Conservation (phyloP, 2,888 invertebrate genomes). For the Hipparchia sbordonii region DNA sequence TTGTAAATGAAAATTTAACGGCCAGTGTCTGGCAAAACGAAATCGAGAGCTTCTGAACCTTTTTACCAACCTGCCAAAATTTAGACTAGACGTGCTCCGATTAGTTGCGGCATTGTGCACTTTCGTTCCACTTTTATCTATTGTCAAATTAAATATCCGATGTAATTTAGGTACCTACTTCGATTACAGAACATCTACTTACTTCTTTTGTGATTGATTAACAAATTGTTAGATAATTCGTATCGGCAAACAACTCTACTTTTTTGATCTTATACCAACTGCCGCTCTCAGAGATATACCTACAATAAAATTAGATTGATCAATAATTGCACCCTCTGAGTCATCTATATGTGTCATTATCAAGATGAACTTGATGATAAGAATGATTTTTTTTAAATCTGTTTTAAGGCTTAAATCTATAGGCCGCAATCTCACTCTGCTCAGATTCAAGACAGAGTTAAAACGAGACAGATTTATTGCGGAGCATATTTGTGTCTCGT, state of each 20-base stretch:
- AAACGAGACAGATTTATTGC: no score
- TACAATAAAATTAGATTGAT: no score
- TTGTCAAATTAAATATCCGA: constrained; percentile 22
- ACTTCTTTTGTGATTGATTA: background rate
- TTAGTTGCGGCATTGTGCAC: constrained; percentile 36
- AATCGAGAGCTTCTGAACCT: constrained; percentile 16
- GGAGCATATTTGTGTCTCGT: no score
- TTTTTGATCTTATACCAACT: background rate
- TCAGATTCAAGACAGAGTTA: no score
- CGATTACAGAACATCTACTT: background rate
- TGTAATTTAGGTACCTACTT: constrained; percentile 13
- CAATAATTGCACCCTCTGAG: no score
- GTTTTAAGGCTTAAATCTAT: no score
- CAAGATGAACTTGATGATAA: no score
- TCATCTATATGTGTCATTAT: no score
- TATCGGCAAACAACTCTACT: background rate
- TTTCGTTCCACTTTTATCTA: constrained; percentile 23
- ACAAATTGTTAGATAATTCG: constrained; percentile 1
- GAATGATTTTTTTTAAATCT: no score
- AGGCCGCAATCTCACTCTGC: no score
- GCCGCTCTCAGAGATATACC: no score
- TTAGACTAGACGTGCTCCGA: constrained; percentile 31
- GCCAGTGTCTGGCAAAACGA: background rate
- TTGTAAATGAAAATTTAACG: background rate
- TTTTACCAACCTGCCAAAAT: constrained; percentile 29